Evolutionary conservation across 2,797 vertebrate species (phyloP).

Genomic region (Ciconia nigra): DNA sequence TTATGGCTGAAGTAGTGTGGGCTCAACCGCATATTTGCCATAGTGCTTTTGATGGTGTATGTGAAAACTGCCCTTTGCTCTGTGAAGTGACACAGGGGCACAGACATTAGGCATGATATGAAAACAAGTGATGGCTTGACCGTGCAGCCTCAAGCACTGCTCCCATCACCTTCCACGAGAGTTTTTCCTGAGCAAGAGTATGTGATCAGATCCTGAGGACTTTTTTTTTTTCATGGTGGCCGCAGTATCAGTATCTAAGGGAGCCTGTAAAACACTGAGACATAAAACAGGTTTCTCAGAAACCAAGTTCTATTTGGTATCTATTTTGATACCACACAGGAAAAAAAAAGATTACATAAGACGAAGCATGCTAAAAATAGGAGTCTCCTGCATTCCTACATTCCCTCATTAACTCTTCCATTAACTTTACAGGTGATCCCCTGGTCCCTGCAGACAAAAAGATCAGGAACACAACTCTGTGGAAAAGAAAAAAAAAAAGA

Average conservation of each 20-base stretch:
- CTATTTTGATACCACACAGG: slow-evolving; percentile 52
- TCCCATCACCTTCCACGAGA: not conserved
- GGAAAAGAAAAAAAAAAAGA: no score
- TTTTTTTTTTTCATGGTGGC: not conserved
- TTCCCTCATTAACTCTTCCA: slow-evolving; percentile 64
- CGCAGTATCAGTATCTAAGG: not conserved
- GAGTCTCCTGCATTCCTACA: slow-evolving; percentile 17
- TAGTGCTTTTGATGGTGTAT: rapidly evolving
- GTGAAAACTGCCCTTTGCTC: not conserved
- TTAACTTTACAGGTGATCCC: slow-evolving; percentile 36
- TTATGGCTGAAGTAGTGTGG: not conserved
- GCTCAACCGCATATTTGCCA: not conserved
- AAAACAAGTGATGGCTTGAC: not conserved
- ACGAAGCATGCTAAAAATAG: slow-evolving; percentile 54
- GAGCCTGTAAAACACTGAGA: slow-evolving; percentile 17
- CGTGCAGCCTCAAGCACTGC: not conserved
- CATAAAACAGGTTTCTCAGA: slow-evolving; percentile 52
- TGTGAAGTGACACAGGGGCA: not conserved
- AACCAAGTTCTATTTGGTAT: slow-evolving; percentile 48
- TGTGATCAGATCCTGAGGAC: not conserved
- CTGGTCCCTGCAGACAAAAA: not conserved
- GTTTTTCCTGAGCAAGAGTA: not conserved
- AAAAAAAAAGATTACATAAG: slow-evolving; percentile 49
- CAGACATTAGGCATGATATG: rapidly evolving
- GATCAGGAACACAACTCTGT: not conserved